phyloP scores from a whole-genome alignment of 2,113 vertebrate species.

The Clarias gariepinus region DNA sequence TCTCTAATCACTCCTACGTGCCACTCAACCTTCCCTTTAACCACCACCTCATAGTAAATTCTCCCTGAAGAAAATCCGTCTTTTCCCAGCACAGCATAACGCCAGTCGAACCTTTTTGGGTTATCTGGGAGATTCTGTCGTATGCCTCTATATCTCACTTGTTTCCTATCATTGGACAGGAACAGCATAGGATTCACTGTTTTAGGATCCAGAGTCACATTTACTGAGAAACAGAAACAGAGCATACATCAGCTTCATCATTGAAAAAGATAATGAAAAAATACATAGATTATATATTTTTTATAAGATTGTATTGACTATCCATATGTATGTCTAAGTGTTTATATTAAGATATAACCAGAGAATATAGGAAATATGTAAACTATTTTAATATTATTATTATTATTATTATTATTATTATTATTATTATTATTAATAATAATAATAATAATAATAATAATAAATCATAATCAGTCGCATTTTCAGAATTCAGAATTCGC shows the following conservation, averaged over 20 bases:
- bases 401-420: too few relatives aligned
- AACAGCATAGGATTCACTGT: background rate
- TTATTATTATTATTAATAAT: too few relatives aligned
- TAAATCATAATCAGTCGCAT: too few relatives aligned
- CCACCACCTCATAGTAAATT: constrained; percentile 30
- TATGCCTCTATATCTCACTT: background rate
- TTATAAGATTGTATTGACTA: too few relatives aligned
- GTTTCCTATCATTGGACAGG: constrained; percentile 18
- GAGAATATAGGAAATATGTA: too few relatives aligned
- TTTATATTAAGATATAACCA: too few relatives aligned
- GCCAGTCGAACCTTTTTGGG: background rate
- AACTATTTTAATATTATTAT: too few relatives aligned
- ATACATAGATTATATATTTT: background rate
- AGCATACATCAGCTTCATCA: background rate
- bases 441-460: too few relatives aligned
- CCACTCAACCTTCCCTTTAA: constrained; percentile 10
- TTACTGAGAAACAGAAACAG: background rate
- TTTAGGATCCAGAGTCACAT: constrained; percentile 17
- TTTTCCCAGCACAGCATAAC: background rate
- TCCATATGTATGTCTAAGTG: too few relatives aligned
- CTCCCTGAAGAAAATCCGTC: constrained; percentile 27
- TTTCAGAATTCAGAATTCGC: too few relatives aligned
- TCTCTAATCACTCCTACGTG: constrained; percentile 8
- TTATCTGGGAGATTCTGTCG: background rate
- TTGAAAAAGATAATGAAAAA: background rate